Evolutionary conservation across 2,113 vertebrate species (phyloP), one percentile per base, ranked within the genome.

Genomic region (Tachysurus fulvidraco): DNA sequence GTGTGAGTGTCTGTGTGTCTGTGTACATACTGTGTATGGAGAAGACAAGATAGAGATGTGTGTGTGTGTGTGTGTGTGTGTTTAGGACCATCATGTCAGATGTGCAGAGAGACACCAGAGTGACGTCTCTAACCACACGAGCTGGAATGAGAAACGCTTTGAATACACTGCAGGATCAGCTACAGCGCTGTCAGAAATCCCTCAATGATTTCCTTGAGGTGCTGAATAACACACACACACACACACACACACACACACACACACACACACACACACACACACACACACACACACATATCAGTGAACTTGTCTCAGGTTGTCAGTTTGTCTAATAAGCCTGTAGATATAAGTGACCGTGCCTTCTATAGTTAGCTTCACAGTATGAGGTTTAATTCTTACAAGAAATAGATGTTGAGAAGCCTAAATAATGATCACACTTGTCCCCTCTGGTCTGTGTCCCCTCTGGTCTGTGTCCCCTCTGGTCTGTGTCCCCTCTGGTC

Each of bases 201-300:
- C 94, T 99, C 87, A 99, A 98, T 90, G 98, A 99, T 88, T 99
- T 98, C 94, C 93, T 99, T 85, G 98, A 99, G 97, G 98, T 96
- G 95, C 86, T 59, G 60, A 7, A 77, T 57, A 62, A 9, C 80
- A 14, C 46, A 28, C 65, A 23, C 46, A 50, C 60, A 23, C 82
- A 62, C 30, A 19, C 44, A 21, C 44, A 44, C 41, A n/a, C 85
- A 23, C 16, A 36, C 64, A 44, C 54, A 84, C 14, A 23, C 36
- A 73, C 55, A 64, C 77, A 79, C 77, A 41, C 30, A 76, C 36
- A 73, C 80, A 62, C 85, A 23, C 16, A 36, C 64, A 44, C 54
- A 84, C 14, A 23, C 36, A 73, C 55, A 64, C 77, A 79, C 77
- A 41, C 30, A 76, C 36, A 73, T 67, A 62, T n/a, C 67, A 8